Evolutionary conservation across 2,113 vertebrate genomes (phyloP).

Genomic region (Orientallactaga bullata): DNA sequence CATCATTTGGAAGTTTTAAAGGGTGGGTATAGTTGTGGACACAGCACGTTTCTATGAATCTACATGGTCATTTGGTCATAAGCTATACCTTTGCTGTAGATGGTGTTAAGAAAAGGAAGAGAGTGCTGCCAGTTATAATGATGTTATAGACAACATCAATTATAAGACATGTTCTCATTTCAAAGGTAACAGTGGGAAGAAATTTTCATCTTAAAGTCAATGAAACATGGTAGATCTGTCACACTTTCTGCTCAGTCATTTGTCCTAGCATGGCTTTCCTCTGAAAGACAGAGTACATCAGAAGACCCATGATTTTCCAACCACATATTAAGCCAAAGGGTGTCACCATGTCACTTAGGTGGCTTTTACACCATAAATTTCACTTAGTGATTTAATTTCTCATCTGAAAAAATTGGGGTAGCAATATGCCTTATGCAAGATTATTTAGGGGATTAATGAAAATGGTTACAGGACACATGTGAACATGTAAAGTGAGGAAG

Average conservation of each 20-base stretch:
- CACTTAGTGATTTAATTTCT: slow-evolving; percentile 38
- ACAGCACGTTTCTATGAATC: neutral
- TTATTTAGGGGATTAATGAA: neutral
- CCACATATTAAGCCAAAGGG: neutral
- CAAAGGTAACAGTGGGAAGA: neutral
- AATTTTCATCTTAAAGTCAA: slow-evolving; percentile 20
- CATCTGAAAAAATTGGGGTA: neutral
- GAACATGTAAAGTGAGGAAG: neutral
- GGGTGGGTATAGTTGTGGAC: neutral
- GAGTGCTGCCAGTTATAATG: neutral
- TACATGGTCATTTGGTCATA: neutral
- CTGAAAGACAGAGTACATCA: neutral
- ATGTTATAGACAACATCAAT: slow-evolving; percentile 13
- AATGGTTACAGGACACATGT: neutral
- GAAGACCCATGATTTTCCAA: neutral
- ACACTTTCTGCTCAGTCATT: neutral
- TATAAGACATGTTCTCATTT: neutral
- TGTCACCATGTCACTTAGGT: neutral
- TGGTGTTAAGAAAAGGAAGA: neutral
- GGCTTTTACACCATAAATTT: slow-evolving; percentile 41
- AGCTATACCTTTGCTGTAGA: neutral
- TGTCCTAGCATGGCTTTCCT: neutral
- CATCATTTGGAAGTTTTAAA: neutral
- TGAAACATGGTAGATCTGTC: neutral
- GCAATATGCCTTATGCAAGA: neutral